phyloP scores from a whole-genome alignment of 2,888 invertebrate genomes.

The Ormia ochracea region DNA sequence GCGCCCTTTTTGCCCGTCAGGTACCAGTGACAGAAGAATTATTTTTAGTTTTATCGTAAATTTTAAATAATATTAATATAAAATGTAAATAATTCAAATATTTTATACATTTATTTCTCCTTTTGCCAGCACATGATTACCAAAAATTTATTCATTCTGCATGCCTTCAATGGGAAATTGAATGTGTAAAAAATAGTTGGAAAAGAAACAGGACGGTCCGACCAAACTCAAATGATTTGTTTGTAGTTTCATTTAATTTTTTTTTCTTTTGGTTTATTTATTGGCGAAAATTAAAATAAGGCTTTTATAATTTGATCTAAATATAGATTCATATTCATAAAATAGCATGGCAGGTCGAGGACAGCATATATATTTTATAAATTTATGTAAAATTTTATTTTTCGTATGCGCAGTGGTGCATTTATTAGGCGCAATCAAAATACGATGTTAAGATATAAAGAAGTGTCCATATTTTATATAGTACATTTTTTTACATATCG shows the following conservation, averaged over 20 bases:
- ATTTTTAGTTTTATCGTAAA: background rate
- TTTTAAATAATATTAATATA: background rate
- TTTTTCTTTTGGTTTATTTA: background rate
- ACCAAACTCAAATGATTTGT: constrained; percentile 2
- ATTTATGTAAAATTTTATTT: too few species aligned
- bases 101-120: constrained; percentile 30
- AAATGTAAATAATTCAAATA: constrained; percentile 2
- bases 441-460: too few species aligned
- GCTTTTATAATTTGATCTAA: background rate
- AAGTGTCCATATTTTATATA: too few species aligned
- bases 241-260: background rate
- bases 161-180: constrained; percentile 10
- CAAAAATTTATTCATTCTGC: background rate
- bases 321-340: background rate
- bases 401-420: too few species aligned
- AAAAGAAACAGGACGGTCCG: background rate
- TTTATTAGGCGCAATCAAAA: too few species aligned
- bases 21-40: background rate
- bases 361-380: background rate
- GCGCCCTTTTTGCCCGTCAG: background rate
- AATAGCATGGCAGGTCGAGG: background rate
- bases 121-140: constrained; percentile 7
- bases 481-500: too few species aligned
- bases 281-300: constrained; percentile 10
- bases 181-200: background rate